Percentiles rank a stretch among this genome's conserved stretches.
phyloP scores from a whole-genome alignment of 2,888 invertebrate genomes.

The Philhelius pedissequus region DNA sequence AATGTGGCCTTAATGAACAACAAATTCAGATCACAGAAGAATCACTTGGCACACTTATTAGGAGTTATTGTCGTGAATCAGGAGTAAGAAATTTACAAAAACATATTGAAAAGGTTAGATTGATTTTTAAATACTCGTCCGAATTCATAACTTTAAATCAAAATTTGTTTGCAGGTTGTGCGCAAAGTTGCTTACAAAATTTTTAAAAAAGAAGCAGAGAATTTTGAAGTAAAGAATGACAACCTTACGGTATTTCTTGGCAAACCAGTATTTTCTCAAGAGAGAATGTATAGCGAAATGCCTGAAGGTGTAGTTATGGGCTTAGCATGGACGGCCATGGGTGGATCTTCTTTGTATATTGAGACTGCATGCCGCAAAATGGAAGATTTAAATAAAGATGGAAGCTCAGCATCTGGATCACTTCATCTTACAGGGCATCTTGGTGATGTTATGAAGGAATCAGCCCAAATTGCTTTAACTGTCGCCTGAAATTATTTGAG shows the following conservation, averaged over 20 bases:
- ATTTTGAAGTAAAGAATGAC: constrained; percentile 83
- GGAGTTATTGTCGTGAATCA: constrained; percentile 96
- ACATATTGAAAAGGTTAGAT: constrained; percentile 94
- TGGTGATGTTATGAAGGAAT: constrained; percentile 99
- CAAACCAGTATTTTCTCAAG: constrained; percentile 96
- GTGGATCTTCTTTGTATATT: constrained; percentile 97
- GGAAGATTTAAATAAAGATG: constrained; percentile 70
- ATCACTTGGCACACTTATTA: constrained; percentile 89
- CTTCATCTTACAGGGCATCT: constrained; percentile 96
- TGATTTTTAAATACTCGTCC: background rate
- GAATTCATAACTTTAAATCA: background rate
- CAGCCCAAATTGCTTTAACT: constrained; percentile 95
- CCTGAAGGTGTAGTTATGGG: constrained; percentile 99
- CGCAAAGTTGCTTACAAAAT: constrained; percentile 98
- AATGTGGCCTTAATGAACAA: constrained; percentile 87
- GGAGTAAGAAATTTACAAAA: constrained; percentile 99
- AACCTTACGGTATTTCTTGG: constrained; percentile 90
- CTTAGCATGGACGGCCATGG: constrained; percentile 99
- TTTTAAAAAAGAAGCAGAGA: constrained; percentile 88
- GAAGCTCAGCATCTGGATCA: constrained; percentile 80
- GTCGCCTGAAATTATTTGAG: constrained; percentile 91
- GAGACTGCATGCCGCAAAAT: constrained; percentile 88
- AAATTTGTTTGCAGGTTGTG: constrained; percentile 83
- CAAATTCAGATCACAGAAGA: constrained; percentile 86
- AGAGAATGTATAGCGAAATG: constrained; percentile 95